Evolutionary conservation across 2,113 vertebrate species (phyloP).

Genomic region (Laterallus jamaicensis): DNA sequence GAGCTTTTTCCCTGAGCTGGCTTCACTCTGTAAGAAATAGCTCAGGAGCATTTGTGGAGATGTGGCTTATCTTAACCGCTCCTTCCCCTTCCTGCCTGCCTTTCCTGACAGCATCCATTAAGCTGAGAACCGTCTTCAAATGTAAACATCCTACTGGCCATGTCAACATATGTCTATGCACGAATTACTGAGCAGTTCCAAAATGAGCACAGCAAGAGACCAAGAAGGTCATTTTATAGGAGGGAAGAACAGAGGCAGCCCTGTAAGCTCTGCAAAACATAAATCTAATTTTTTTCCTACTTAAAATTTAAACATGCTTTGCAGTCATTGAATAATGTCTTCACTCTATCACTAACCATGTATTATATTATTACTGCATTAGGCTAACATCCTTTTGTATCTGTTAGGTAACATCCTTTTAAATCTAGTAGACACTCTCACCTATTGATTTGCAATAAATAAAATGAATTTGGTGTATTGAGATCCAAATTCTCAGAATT

Average conservation of each 20-base stretch:
- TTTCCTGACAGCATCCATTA: not conserved
- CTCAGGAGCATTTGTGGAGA: not conserved
- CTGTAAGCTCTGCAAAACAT: not conserved
- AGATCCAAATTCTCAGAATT: not conserved
- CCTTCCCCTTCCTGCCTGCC: slow-evolving; percentile 29
- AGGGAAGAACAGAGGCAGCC: not conserved
- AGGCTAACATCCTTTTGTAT: not conserved
- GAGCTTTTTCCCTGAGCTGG: not conserved
- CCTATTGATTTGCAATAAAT: slow-evolving; percentile 29
- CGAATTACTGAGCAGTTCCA: not conserved
- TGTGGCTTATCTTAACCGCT: slow-evolving; percentile 16
- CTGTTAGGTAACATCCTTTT: not conserved
- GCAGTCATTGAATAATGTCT: not conserved
- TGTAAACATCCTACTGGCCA: slow-evolving; percentile 17
- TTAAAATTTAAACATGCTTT: not conserved
- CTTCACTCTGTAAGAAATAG: not conserved
- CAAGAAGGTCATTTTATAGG: not conserved
- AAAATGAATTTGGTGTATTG: not conserved
- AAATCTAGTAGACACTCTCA: not conserved
- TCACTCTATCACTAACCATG: not conserved
- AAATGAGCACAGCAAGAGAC: not conserved
- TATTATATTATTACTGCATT: not conserved
- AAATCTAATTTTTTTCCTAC: not conserved
- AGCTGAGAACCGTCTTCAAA: not conserved
- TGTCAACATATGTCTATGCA: not conserved